phyloP scores from a whole-genome alignment of 2,888 invertebrate species.

The Lasius platythorax region DNA sequence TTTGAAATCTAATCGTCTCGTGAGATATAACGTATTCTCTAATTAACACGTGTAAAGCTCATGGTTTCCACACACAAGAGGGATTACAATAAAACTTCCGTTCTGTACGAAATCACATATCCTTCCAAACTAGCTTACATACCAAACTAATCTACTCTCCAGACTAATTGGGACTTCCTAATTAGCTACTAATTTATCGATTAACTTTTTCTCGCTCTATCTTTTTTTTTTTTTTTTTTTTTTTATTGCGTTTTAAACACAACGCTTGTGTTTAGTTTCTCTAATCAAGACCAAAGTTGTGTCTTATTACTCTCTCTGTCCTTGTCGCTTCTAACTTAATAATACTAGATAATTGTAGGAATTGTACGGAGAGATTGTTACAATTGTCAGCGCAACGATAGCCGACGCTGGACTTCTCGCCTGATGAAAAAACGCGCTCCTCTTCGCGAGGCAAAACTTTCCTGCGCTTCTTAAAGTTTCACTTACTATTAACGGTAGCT shows the following conservation, averaged over 20 bases:
- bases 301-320: too few species aligned
- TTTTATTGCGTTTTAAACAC: not conserved
- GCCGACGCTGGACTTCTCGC: not conserved
- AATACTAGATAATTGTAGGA: not conserved
- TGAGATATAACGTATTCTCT: not conserved
- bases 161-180: slow-evolving; percentile 3
- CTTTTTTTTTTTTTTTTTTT: not conserved
- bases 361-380: not conserved
- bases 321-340: not conserved
- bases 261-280: not conserved
- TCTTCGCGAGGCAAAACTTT: slow-evolving; percentile 8
- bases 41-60: not conserved
- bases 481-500: slow-evolving; percentile 14
- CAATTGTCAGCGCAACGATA: slow-evolving; percentile 8
- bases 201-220: not conserved
- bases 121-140: not conserved
- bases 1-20: not conserved
- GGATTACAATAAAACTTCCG: not conserved
- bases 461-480: slow-evolving; percentile 12
- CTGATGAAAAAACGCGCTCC: not conserved
- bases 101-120: not conserved
- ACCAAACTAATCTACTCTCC: not conserved
- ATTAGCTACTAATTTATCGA: slow-evolving; percentile 2
- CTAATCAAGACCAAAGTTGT: not conserved
- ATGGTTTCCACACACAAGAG: not conserved